These are phyloP conservation scores for Odocoileus hemionus DNA, from an alignment of 2,113 vertebrate species.

Conservation along the genomic window DNA sequence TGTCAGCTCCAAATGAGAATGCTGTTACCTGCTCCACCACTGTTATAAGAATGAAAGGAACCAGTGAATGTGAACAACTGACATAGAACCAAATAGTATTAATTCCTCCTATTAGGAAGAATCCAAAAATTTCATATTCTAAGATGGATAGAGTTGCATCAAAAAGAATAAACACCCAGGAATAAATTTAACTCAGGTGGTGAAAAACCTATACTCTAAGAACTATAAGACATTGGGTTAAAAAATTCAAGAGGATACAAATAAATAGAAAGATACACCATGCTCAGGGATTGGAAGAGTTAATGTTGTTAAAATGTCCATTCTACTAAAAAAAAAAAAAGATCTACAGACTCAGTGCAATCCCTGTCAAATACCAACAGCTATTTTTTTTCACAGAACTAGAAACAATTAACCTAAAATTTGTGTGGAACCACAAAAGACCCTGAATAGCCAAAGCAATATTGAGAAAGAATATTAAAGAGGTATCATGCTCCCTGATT, in stretches of 20 bases:
- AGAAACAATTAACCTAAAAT: neutral
- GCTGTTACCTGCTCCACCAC: neutral
- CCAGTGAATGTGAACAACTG: neutral
- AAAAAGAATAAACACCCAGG: neutral
- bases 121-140: neutral
- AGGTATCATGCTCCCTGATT: neutral
- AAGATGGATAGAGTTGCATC: neutral
- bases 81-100: neutral
- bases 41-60: neutral
- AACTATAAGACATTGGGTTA: neutral
- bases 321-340: neutral
- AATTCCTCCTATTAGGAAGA: neutral
- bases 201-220: neutral
- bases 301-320: neutral
- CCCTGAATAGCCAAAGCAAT: neutral
- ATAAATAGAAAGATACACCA: neutral
- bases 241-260: neutral
- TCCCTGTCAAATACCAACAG: neutral
- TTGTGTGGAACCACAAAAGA: neutral
- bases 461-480: neutral
- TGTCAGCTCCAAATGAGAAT: neutral
- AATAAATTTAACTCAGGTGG: neutral
- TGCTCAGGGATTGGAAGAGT: neutral
- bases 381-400: neutral
- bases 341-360: neutral